These are phyloP conservation scores for Drosophila maculinotata DNA, from an alignment of 2,888 invertebrate genomes.

Conservation along the genomic window DNA sequence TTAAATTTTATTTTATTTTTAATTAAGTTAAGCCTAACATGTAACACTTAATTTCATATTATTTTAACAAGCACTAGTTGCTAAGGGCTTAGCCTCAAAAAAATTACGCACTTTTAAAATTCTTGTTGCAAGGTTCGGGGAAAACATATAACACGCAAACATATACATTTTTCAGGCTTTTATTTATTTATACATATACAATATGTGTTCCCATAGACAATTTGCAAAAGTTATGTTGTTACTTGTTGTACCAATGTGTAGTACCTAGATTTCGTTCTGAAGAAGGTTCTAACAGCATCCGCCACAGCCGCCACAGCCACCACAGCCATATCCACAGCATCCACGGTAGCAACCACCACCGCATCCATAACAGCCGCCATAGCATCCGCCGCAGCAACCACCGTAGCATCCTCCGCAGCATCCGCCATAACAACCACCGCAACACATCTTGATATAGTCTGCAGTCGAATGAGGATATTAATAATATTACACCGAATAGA, in stretches of 20 bases:
- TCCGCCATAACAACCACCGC: constrained; percentile 6
- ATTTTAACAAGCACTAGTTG: no score
- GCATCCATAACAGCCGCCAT: neutral
- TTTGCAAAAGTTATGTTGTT: neutral
- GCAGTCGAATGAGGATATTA: neutral
- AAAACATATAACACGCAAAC: no score
- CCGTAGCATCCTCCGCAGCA: neutral
- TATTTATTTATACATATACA: neutral
- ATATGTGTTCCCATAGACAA: neutral
- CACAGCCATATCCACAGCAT: neutral
- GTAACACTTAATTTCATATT: no score
- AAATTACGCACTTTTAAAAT: no score
- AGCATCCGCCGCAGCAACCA: constrained; percentile 1
- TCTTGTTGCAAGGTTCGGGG: no score
- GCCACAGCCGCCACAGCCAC: no score
- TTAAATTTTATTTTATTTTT: no score
- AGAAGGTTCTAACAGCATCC: no score
- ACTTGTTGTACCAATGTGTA: no score
- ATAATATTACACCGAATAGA: neutral
- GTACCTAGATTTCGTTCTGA: neutral
- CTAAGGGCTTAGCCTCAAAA: no score
- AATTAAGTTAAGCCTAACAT: no score
- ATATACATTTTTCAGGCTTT: no score
- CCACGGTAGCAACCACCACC: neutral
- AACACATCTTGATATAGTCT: constrained; percentile 13